Percentiles rank a stretch among this genome's conserved stretches.
phyloP scores from a whole-genome alignment of 2,797 vertebrate species.

The Microctenopoma steveboyesi region DNA sequence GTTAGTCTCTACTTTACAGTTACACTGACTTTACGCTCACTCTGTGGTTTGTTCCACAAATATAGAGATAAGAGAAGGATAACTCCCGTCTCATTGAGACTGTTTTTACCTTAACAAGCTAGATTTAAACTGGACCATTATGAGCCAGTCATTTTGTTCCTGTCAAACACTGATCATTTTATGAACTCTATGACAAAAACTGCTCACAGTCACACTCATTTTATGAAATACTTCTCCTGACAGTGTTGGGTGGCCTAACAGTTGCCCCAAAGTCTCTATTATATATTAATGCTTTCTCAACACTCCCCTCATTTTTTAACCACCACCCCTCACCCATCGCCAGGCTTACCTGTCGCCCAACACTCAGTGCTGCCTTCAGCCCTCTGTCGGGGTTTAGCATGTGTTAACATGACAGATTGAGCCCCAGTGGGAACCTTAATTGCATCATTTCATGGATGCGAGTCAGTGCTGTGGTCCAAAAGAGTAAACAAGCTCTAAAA shows the following conservation, averaged over 20 bases:
- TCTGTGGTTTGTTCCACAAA: background rate
- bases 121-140: too few species aligned
- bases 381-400: slow-evolving; percentile 77
- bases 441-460: slow-evolving; percentile 88
- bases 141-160: too few species aligned
- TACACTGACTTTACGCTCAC: background rate
- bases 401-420: slow-evolving; percentile 87
- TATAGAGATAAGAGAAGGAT: too few species aligned
- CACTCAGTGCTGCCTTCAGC: slow-evolving; percentile 64
- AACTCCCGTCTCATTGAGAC: too few species aligned
- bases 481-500: slow-evolving; percentile 79
- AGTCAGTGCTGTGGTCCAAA: slow-evolving; percentile 79
- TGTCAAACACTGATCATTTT: too few species aligned
- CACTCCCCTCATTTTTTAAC: slow-evolving; percentile 14
- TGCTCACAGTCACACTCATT: background rate
- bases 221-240: background rate
- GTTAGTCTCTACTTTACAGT: too few species aligned
- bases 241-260: background rate
- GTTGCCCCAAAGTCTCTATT: slow-evolving; percentile 3
- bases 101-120: too few species aligned
- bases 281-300: slow-evolving; percentile 24
- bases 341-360: slow-evolving; percentile 69
- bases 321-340: slow-evolving; percentile 27
- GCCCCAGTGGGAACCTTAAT: slow-evolving; percentile 85
- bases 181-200: too few species aligned